These are phyloP conservation scores for Zapornia atra DNA, from an alignment of 2,113 vertebrate genomes.

Conservation along the genomic window DNA sequence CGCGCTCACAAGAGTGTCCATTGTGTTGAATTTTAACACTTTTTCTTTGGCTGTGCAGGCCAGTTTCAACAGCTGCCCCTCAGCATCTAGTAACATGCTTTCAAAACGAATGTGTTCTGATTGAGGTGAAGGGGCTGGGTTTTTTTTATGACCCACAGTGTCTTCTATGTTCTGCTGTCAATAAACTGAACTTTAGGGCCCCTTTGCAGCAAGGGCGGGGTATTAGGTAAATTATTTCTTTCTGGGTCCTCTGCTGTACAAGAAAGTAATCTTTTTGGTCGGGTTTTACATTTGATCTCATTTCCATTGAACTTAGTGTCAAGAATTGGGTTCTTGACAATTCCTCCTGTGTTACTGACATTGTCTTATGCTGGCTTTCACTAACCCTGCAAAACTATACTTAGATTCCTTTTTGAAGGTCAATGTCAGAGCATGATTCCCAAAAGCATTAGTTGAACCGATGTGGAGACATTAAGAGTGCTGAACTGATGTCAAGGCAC, in stretches of 20 bases:
- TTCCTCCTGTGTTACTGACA: neutral
- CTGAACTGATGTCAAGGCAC: rapidly evolving
- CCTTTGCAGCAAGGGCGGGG: neutral
- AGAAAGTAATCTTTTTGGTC: neutral
- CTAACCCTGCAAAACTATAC: neutral
- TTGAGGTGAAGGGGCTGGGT: neutral
- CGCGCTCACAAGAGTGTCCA: neutral
- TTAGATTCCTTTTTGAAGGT: neutral
- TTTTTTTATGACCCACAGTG: neutral
- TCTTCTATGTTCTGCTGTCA: neutral
- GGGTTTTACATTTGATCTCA: neutral
- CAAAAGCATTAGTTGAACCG: rapidly evolving
- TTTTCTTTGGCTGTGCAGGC: neutral
- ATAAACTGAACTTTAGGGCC: neutral
- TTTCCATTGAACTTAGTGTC: neutral
- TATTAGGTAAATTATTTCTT: constrained; percentile 3
- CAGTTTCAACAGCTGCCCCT: neutral
- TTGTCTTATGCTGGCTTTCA: rapidly evolving
- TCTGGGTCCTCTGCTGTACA: neutral
- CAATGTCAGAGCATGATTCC: neutral
- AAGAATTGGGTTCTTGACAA: neutral
- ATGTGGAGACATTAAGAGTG: rapidly evolving
- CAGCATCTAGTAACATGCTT: neutral
- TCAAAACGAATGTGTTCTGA: neutral
- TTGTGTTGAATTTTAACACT: neutral